Evolutionary conservation across 2,797 vertebrate species (phyloP).

Genomic region (Dipus sagitta): DNA sequence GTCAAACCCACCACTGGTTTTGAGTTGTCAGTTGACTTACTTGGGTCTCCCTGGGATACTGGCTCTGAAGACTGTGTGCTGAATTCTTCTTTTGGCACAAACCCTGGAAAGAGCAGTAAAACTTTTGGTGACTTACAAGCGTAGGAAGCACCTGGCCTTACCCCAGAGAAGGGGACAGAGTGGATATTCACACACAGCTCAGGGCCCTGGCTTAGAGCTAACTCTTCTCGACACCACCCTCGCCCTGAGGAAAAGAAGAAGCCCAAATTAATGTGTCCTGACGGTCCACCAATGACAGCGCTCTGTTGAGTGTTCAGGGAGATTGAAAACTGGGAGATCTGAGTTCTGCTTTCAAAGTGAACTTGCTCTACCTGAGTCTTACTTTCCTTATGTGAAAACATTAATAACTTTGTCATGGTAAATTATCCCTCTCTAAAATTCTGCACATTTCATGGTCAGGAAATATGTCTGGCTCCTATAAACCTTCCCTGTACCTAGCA

Average conservation of each 20-base stretch:
- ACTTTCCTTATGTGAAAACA: slow-evolving; percentile 15
- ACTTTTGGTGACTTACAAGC: slow-evolving; percentile 69
- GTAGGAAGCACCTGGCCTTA: slow-evolving; percentile 65
- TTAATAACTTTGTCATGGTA: neutral
- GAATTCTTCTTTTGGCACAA: slow-evolving; percentile 90
- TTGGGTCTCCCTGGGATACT: slow-evolving; percentile 93
- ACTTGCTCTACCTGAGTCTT: neutral
- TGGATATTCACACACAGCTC: slow-evolving; percentile 46
- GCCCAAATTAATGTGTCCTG: neutral
- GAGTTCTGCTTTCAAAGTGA: neutral
- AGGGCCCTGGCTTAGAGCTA: neutral
- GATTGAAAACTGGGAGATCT: neutral
- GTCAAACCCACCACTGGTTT: neutral
- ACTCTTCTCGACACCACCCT: neutral
- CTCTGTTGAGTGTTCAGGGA: neutral
- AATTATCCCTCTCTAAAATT: neutral
- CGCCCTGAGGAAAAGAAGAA: neutral
- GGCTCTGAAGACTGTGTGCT: slow-evolving; percentile 88
- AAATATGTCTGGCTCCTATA: neutral
- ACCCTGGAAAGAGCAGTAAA: slow-evolving; percentile 88
- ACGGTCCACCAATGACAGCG: neutral
- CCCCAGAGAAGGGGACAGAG: slow-evolving; percentile 32
- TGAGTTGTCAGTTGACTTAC: slow-evolving; percentile 88
- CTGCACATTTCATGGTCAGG: neutral
- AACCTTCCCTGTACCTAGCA: neutral